Base-by-base conservation (phyloP, 1,140 invertebrate genomes). In the Drosophila novamexicana region DNA sequence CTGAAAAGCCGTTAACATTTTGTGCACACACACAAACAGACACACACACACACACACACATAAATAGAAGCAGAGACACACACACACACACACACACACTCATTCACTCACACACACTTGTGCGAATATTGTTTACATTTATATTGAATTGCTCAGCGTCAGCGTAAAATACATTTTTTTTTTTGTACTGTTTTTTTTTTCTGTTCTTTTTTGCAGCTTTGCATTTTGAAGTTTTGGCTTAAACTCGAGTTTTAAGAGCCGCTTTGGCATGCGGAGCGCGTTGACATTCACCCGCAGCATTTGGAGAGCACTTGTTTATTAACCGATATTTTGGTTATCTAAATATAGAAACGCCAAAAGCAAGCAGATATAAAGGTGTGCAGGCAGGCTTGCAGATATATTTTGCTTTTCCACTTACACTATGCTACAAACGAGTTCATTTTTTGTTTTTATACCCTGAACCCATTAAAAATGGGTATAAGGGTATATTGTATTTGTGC, bases 1-100 rank as follows among this genome's bases (percentile, higher is more conserved):
- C 67, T 47, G 67, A 71, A 71, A 57, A 68, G 66, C 71, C 71
- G 65, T 74, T 74, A 74, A 74, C 71, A 62, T 74, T 74, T 74
- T 74, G 71, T 52, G 62, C 49, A 68, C 18, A 36, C 36, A 63
- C 54, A 57, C 14, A 54, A 14, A 36, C 36, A 63, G 39, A 57
- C 9, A 54, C 34, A 54, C 14, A 59, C 44, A 63, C 54, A 57
- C 9, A 54, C 34, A 54, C 14, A 59, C 44, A 16, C 9, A 42
- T 39, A 57, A 10, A 42, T 12, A 57, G 1, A 34, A 44, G 32
- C 64, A 58, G n/a, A 49, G 16, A 22, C 66, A 32, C 7, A 61
- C n/a, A 39, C 18, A 39, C 36, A 54, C 59, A 37, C 37, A 68
- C 14, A n/a, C 14, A 14, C 14, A 47, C 12, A 52, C 49, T 53